These are phyloP conservation scores for Prosopocoilus inquinatus DNA, from an alignment of 2,888 invertebrate species.

Conservation along the genomic window DNA sequence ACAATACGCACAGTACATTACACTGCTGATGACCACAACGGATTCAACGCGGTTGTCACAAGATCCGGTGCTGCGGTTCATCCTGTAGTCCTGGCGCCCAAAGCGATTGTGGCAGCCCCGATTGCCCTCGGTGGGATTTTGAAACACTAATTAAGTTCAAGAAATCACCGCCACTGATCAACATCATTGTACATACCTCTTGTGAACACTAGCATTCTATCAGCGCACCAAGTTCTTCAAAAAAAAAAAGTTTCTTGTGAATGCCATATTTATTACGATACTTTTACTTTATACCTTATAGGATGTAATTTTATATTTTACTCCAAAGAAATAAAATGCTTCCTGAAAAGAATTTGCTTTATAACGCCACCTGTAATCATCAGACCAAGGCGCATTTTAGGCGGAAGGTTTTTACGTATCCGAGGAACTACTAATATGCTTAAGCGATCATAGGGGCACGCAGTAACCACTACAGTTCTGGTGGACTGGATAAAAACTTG, in stretches of 20 bases:
- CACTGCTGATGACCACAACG: conserved; percentile 67
- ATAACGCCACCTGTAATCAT: background rate
- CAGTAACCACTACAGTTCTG: no score
- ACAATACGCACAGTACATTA: conserved; percentile 59
- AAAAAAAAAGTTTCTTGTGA: conserved; percentile 3
- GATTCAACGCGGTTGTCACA: conserved; percentile 70
- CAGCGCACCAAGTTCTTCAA: background rate
- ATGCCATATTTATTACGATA: background rate
- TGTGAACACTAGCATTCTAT: background rate
- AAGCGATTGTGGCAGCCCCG: conserved; percentile 50
- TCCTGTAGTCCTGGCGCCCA: conserved; percentile 49
- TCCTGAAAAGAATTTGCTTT: background rate
- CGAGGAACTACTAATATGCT: no score
- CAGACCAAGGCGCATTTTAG: no score
- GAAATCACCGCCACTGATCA: conserved; percentile 6
- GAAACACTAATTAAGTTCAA: conserved; percentile 12
- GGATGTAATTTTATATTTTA: conserved; percentile 3
- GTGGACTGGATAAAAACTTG: no score
- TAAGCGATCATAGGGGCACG: no score
- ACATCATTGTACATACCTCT: background rate
- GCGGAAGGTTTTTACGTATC: no score
- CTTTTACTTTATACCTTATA: background rate
- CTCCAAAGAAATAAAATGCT: conserved; percentile 9
- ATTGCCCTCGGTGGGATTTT: conserved; percentile 14
- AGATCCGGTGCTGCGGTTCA: conserved; percentile 61